Evolutionary conservation across 2,113 vertebrate species (phyloP).

Genomic region (Malurus melanocephalus): DNA sequence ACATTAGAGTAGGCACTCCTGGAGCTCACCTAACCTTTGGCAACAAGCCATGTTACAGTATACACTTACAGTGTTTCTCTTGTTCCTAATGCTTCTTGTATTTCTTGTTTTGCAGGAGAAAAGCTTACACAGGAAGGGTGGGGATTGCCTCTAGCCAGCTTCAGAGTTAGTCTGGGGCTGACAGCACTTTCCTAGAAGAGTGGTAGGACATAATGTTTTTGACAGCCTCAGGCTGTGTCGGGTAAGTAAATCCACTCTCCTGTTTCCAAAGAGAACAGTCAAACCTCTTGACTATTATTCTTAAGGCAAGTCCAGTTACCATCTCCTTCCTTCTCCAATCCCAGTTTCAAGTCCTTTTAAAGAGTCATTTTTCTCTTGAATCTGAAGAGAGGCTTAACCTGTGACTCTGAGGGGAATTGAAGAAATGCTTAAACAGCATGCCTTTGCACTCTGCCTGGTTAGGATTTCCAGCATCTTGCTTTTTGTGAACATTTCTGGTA

Average conservation of each 20-base stretch:
- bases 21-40: background rate
- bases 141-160: background rate
- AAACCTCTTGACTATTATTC: background rate
- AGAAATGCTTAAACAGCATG: background rate
- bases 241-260: background rate
- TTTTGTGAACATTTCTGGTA: background rate
- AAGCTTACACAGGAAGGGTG: background rate
- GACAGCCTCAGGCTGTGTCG: background rate
- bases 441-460: background rate
- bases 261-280: background rate
- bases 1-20: background rate
- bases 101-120: constrained; percentile 28
- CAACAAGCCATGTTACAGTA: background rate
- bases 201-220: background rate
- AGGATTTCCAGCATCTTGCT: background rate
- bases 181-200: background rate
- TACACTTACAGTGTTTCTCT: background rate
- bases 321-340: background rate
- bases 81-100: background rate
- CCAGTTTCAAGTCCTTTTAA: background rate
- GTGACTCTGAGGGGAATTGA: background rate
- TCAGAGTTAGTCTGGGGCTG: background rate
- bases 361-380: background rate
- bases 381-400: background rate
- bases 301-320: background rate